Percentiles rank a stretch among this genome's conserved stretches.
These are phyloP conservation scores for Drosophila koepferae DNA, from an alignment of 2,888 invertebrate species.

Conservation along the genomic window DNA sequence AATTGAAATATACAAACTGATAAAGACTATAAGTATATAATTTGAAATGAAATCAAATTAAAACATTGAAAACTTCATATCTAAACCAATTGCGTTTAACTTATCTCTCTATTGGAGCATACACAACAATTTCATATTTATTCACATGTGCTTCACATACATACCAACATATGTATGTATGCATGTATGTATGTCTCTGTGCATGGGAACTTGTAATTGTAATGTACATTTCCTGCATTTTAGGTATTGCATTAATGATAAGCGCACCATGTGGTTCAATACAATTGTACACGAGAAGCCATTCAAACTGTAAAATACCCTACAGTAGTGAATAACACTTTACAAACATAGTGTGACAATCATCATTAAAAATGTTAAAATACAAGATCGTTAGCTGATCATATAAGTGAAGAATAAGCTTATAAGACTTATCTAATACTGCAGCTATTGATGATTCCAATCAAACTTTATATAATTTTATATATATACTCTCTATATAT, in stretches of 20 bases:
- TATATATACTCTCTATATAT: too few relatives aligned
- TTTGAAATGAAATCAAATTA: neutral
- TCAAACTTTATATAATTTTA: too few relatives aligned
- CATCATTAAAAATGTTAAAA: neutral
- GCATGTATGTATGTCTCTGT: neutral
- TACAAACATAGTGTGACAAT: too few relatives aligned
- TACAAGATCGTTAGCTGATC: neutral
- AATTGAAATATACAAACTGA: neutral
- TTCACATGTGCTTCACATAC: neutral
- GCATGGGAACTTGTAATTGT: neutral
- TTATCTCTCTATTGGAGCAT: neutral
- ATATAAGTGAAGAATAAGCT: neutral
- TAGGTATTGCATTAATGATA: neutral
- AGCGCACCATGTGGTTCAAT: neutral
- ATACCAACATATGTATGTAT: neutral
- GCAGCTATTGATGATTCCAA: too few relatives aligned
- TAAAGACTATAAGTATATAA: neutral
- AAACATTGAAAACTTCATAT: neutral
- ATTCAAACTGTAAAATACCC: neutral
- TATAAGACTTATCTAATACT: neutral
- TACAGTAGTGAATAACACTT: neutral
- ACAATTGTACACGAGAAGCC: too few relatives aligned
- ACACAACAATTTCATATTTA: neutral
- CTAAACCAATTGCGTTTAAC: neutral
- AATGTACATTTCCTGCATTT: neutral